These are phyloP conservation scores for Xyrichtys novacula DNA, from an alignment of 2,797 vertebrate species.

Conservation along the genomic window DNA sequence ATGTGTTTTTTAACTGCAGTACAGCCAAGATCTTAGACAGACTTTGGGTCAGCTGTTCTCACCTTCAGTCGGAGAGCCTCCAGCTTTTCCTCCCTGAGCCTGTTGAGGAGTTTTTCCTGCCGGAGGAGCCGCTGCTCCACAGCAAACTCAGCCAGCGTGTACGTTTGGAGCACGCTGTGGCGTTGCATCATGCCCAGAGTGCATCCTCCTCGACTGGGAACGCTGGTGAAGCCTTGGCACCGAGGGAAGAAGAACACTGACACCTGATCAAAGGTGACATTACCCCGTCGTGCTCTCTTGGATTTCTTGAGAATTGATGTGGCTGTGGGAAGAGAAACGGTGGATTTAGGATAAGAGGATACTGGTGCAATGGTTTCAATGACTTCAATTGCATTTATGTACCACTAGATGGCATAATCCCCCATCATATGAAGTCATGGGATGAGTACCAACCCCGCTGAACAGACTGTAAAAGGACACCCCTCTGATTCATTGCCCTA, in stretches of 20 bases:
- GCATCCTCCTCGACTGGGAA: conserved; percentile 95
- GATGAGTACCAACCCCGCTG: conserved; percentile 30
- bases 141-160: conserved; percentile 92
- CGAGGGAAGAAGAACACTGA: conserved; percentile 97
- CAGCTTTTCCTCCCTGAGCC: conserved; percentile 93
- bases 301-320: conserved; percentile 94
- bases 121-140: conserved; percentile 89
- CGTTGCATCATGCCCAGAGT: conserved; percentile 94
- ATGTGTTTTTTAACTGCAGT: too few species aligned
- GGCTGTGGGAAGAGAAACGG: conserved; percentile 78
- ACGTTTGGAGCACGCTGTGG: conserved; percentile 88
- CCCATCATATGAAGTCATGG: conserved; percentile 12
- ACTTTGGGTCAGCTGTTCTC: conserved; percentile 16
- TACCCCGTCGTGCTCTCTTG: conserved; percentile 87
- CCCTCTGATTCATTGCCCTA: conserved; percentile 65
- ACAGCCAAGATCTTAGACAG: not conserved
- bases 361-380: not conserved
- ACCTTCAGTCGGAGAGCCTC: conserved; percentile 91
- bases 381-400: not conserved
- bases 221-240: conserved; percentile 98
- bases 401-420: conserved; percentile 71
- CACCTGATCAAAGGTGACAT: conserved; percentile 93
- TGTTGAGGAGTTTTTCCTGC: conserved; percentile 88
- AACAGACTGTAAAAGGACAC: conserved; percentile 69
- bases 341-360: conserved; percentile 11